Evolutionary conservation across 2,888 invertebrate genomes (phyloP).

Genomic region (Tinea trinotella): DNA sequence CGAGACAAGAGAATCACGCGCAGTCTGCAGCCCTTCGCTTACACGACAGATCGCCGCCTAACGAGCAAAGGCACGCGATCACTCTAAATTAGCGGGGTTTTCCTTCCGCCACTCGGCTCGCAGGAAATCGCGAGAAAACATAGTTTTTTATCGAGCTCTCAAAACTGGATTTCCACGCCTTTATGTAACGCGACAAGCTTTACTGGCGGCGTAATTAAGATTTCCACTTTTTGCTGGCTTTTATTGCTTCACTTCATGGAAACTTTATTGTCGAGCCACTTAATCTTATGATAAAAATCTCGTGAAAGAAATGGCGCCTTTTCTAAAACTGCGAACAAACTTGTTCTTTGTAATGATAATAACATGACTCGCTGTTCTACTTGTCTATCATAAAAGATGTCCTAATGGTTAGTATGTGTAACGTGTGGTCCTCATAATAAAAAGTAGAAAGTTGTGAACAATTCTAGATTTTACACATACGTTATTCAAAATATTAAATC

Average conservation of each 20-base stretch:
- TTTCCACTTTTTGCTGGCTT: constrained; percentile 68
- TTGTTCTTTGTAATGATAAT: constrained; percentile 27
- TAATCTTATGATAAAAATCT: constrained; percentile 63
- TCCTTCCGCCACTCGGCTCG: constrained; percentile 59
- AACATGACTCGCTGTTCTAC: constrained; percentile 1
- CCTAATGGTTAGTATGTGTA: neutral
- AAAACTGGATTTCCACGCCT: constrained; percentile 61
- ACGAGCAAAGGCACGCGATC: constrained; percentile 60
- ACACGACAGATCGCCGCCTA: constrained; percentile 36
- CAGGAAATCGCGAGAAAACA: constrained; percentile 66
- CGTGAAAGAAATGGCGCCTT: constrained; percentile 65
- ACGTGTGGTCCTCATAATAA: constrained; percentile 7
- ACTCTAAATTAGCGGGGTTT: constrained; percentile 57
- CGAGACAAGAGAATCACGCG: constrained; percentile 1
- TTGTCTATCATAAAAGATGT: constrained; percentile 4
- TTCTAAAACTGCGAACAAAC: constrained; percentile 61
- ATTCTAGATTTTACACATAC: constrained; percentile 3
- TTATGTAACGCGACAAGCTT: constrained; percentile 65
- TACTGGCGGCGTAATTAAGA: constrained; percentile 61
- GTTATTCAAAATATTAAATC: too few relatives aligned
- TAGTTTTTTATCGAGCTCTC: constrained; percentile 56
- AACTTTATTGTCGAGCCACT: constrained; percentile 66
- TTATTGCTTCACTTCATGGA: constrained; percentile 69
- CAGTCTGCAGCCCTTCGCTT: constrained; percentile 13
- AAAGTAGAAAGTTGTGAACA: neutral